Evolutionary conservation across 2,113 vertebrate genomes (phyloP), one percentile per base, ranked within the genome.

Genomic region (Podilymbus podiceps): DNA sequence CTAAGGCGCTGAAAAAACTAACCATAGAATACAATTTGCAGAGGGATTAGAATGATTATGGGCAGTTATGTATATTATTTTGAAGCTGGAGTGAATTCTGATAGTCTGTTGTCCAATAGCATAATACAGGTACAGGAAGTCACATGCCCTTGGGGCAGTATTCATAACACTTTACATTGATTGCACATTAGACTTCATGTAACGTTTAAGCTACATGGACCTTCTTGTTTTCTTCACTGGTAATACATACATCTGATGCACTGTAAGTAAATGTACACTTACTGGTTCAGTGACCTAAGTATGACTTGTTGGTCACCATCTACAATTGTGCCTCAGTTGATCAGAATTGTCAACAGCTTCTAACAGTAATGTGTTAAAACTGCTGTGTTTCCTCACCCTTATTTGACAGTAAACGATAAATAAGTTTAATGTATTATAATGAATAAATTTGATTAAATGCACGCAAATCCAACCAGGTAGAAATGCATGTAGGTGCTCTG

Each of bases 1-100:
- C 93, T 98, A 98, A 97, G 98, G 97, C 97, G 97, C 98, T 98
- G 97, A 98, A 96, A 97, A 97, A 97, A 97, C 95, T 97, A 97
- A 60, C 97, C 91, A 93, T 90, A 91, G 88, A 95, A 96, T 98
- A 98, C 95, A 96, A 14, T 96, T 98, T 97, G 97, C 98, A 98
- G 96, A 97, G 92, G 77, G 69, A 96, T 94, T 95, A 74, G 87
- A 94, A 95, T 77, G 86, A 85, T 90, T 91, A 69, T 88, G 58
- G 67, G 52, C 88, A 90, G 81, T 96, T 96, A 89, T 63, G 83
- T 91, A 55, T 96, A 81, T 94, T 78, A 80, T 95, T 78, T 77
- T 93, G 91, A 97, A 96, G 91, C 88, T 92, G 93, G 97, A 97
- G 88, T 87, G 84, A 96, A 96, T 96, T 96, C 80, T 95, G 95